Base-by-base conservation (phyloP, 2,113 vertebrate genomes). In the Bambusicola thoracicus region DNA sequence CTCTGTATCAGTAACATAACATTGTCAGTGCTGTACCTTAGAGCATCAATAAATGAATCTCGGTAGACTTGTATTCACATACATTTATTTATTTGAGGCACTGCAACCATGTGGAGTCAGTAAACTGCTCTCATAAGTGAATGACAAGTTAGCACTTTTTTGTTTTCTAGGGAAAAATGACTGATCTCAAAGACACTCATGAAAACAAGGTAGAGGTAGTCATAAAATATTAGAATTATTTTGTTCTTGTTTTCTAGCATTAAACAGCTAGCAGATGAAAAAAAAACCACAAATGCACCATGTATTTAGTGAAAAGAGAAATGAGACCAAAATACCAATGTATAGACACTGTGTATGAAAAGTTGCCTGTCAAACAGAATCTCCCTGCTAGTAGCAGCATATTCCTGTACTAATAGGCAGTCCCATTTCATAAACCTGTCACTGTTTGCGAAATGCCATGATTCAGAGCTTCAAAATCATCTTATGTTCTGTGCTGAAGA, bases 151-250 rank as follows among this genome's bases (percentile, higher is more conserved):
- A 79, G 20, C 14, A 81, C 7, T 6, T 93, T 85, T 87, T 90
- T 15, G 22, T 94, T 97, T 95, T 84, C 79, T 73, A 80, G 8
- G 65, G 46, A 91, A 91, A 81, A 53, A 67, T 46, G 14, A 87
- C 69, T 93, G 92, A 93, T 36, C 41, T 48, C 66, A 53, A 96
- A 96, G 81, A 85, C 75, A 76, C 90, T 89, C 66, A 92, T 29
- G 59, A 92, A 82, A 94, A 81, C 11, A 43, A 94, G 51, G 44
- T 56, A 80, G 75, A 82, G 51, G 53, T 81, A 94, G 77, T 85
- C 65, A 86, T 88, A 49, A 88, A 96, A 86, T 63, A 72, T 1
- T 86, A 25, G 7, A 85, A 92, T 61, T 48, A 30, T 5, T 83
- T 77, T 76, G 43, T 80, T 87, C 81, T 87, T 74, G 77, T 92